Conservation (phyloP, 2,888 invertebrate species). For the Melitaea athalia region DNA sequence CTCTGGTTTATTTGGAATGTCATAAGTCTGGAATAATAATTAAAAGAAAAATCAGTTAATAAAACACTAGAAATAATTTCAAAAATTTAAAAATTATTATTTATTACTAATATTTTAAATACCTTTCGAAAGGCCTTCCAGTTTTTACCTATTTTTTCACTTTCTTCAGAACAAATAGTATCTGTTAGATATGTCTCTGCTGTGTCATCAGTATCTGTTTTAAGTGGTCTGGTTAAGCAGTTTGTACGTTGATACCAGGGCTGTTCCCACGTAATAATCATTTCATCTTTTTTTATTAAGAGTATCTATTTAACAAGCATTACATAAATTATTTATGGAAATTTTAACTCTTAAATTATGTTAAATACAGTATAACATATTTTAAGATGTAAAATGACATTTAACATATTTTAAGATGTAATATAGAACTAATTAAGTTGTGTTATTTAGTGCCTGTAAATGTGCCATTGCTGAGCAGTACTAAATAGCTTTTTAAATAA, state of each 20-base stretch:
- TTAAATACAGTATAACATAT: too few species aligned
- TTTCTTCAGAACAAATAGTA: conserved; percentile 58
- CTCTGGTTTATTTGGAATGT: conserved; percentile 60
- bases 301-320: conserved; percentile 37
- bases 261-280: conserved; percentile 59
- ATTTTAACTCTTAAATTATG: too few species aligned
- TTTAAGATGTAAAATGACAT: too few species aligned
- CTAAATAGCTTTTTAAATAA: too few species aligned
- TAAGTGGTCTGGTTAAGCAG: conserved; percentile 51
- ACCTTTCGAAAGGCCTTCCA: conserved; percentile 65
- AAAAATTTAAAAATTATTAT: too few species aligned
- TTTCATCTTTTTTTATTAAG: conserved; percentile 46
- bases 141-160: conserved; percentile 55
- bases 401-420: too few species aligned
- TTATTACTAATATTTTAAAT: conserved; percentile 18
- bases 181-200: conserved; percentile 51
- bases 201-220: conserved; percentile 38
- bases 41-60: background rate
- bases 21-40: conserved; percentile 51
- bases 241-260: conserved; percentile 68
- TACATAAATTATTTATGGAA: background rate
- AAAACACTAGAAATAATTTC: too few species aligned
- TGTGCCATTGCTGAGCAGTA: too few species aligned
- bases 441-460: too few species aligned
- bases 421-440: too few species aligned